Evolutionary conservation across 2,797 vertebrate species (phyloP), one percentile per base, ranked within the genome.

Genomic region (Parambassis ranga): DNA sequence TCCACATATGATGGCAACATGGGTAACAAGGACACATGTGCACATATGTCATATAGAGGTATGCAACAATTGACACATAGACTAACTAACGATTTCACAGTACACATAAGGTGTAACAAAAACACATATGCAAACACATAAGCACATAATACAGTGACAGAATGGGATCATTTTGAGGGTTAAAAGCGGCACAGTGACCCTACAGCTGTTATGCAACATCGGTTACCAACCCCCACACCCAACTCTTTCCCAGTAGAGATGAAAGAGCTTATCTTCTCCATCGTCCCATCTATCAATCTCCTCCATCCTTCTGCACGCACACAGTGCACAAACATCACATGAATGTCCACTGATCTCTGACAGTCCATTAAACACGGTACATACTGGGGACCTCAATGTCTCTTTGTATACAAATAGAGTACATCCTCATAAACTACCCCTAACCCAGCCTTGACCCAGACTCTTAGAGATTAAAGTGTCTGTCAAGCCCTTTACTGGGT

Each of bases 1-100:
- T 84, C 88, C 49, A 78, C 71, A 84, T 90, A 18, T 65, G 24
- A 70, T 47, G 47, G 39, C 50, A 85, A 78, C 71, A 28, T 1
- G 33, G 37, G 47, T 20, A 46, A 41, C 10, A 5, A 42, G 38
- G 50, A 61, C 8, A 51, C 13, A 58, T 46, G 4, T 6, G 3
- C 14, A 51, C 46, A 19, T 15, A 2, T 39, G 33, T 31, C 16
- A 23, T 2, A 13, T 6, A 4, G 27, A 8, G 27, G 18, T 8
- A 56, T 18, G 30, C 6, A 35, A 30, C 24, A 11, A 10, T 24
- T 38, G 19, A 33, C 32, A 24, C 15, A 14, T 6, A 38, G 31
- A 10, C 47, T 24, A 33, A 5, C 10, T n/a, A 16, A 24, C 24
- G 20, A 46, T 53, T 61, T 19, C 19, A 20, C 10, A 9, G 18